phyloP scores from a whole-genome alignment of 2,113 vertebrate genomes.

The Glareola pratincola region DNA sequence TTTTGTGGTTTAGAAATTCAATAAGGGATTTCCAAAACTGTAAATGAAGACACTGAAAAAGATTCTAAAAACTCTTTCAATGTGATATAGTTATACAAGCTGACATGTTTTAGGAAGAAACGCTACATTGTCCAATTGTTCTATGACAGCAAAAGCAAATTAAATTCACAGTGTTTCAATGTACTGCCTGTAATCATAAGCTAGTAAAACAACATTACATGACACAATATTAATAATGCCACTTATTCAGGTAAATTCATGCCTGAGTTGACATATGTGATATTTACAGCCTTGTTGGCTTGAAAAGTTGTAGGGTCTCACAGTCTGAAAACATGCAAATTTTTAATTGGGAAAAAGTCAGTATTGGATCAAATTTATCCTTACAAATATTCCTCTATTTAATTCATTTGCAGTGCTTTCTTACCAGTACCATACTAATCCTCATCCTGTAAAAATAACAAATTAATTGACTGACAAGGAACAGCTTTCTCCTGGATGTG shows the following conservation, averaged over 20 bases:
- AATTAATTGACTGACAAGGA: not conserved
- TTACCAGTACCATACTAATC: not conserved
- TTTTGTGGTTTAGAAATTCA: not conserved
- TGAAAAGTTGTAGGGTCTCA: not conserved
- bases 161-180: not conserved
- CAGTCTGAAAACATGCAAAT: not conserved
- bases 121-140: not conserved
- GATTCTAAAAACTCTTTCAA: not conserved
- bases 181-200: not conserved
- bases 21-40: not conserved
- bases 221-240: not conserved
- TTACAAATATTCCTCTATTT: conserved; percentile 8
- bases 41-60: not conserved
- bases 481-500: conserved; percentile 5
- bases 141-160: not conserved
- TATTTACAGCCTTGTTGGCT: not conserved
- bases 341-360: not conserved
- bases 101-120: not conserved
- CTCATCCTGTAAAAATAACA: not conserved
- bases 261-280: not conserved
- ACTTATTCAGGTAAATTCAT: not conserved
- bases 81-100: not conserved
- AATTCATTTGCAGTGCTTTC: not conserved
- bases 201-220: not conserved
- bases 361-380: not conserved